These are phyloP conservation scores for Baronia brevicornis DNA, from an alignment of 2,888 invertebrate species.

Conservation along the genomic window DNA sequence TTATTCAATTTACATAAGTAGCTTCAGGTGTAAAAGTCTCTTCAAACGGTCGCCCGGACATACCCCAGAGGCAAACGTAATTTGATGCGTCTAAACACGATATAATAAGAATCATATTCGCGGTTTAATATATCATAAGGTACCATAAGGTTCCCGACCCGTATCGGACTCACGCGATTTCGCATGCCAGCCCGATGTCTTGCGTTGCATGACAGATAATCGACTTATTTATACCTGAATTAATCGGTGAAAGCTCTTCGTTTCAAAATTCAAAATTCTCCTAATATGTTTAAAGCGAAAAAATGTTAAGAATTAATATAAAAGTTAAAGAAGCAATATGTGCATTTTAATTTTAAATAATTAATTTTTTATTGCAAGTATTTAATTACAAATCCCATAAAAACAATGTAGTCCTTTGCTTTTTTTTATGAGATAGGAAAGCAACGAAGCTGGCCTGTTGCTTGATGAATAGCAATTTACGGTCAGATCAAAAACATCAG, in stretches of 20 bases:
- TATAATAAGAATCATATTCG: slow-evolving; percentile 15
- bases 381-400: no score
- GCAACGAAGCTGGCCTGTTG: no score
- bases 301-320: no score
- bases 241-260: slow-evolving; percentile 31
- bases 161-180: slow-evolving; percentile 40
- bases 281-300: no score
- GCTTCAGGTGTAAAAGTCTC: slow-evolving; percentile 10
- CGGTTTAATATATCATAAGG: slow-evolving; percentile 14
- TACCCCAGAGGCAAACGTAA: slow-evolving; percentile 1
- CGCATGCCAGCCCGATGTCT: slow-evolving; percentile 31
- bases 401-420: no score
- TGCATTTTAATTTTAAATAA: no score
- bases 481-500: no score
- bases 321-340: no score
- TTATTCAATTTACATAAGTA: slow-evolving; percentile 10
- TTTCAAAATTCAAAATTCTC: no score
- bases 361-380: no score
- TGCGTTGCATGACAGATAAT: slow-evolving; percentile 41
- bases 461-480: no score
- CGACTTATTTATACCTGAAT: slow-evolving; percentile 37
- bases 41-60: slow-evolving; percentile 1
- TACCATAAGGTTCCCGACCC: slow-evolving; percentile 42
- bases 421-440: no score
- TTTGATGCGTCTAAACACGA: neutral